phyloP scores from a whole-genome alignment of 2,888 invertebrate species.

The Parnassius mnemosyne region DNA sequence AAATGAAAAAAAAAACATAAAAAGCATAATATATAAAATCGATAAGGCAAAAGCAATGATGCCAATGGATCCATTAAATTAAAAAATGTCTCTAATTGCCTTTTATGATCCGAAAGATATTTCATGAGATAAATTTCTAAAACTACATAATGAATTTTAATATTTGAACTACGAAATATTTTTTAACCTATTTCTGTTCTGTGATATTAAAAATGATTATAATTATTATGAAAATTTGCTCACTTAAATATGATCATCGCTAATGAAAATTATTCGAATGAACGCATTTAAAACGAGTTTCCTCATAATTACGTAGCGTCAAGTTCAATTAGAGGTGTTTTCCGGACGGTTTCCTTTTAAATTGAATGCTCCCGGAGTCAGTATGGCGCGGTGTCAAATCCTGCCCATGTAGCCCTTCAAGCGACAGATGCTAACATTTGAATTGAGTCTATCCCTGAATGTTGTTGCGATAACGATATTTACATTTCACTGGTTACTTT shows the following conservation, averaged over 20 bases:
- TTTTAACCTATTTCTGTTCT: neutral
- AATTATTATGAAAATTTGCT: too few species aligned
- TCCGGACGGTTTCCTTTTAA: slow-evolving; percentile 27
- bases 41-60: too few species aligned
- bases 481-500: neutral
- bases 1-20: too few species aligned
- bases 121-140: neutral
- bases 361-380: slow-evolving; percentile 4
- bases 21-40: too few species aligned
- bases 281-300: slow-evolving; percentile 3
- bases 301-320: slow-evolving; percentile 6
- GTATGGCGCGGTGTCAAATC: neutral
- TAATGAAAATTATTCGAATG: neutral
- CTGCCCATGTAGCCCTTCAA: neutral
- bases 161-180: neutral
- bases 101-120: too few species aligned
- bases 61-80: too few species aligned
- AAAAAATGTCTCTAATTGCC: too few species aligned
- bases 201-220: too few species aligned
- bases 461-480: neutral
- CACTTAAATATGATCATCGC: neutral
- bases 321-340: slow-evolving; percentile 6
- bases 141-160: neutral
- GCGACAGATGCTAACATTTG: neutral
- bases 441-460: neutral